Conservation (phyloP, 2,888 invertebrate genomes). For the Nebria salina region DNA sequence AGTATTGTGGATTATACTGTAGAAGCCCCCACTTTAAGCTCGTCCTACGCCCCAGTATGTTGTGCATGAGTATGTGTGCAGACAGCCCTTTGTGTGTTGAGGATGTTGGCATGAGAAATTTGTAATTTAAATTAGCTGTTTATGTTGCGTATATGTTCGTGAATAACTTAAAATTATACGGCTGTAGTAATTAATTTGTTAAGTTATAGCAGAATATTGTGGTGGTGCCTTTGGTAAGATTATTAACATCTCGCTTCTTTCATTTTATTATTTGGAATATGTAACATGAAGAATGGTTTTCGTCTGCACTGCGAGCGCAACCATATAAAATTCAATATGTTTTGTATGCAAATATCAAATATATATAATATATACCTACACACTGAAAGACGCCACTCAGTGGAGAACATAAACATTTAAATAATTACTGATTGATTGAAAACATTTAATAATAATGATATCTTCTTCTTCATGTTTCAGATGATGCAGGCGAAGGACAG, state of each 20-base stretch:
- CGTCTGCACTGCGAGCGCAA: neutral
- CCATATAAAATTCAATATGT: conserved; percentile 1
- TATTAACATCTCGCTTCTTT: neutral
- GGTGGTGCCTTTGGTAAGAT: neutral
- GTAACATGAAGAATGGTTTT: neutral
- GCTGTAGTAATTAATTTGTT: conserved; percentile 34
- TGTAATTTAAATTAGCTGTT: conserved; percentile 42
- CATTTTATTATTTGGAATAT: neutral
- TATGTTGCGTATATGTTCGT: conserved; percentile 24
- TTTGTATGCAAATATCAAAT: neutral
- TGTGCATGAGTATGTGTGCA: conserved; percentile 1
- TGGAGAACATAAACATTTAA: neutral
- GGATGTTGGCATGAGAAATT: conserved; percentile 30
- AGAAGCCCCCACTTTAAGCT: neutral
- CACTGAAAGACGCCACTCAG: neutral
- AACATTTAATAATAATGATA: neutral
- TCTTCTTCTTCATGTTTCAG: conserved; percentile 62
- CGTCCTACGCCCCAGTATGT: neutral
- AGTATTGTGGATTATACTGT: neutral
- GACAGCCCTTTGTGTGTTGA: conserved; percentile 16
- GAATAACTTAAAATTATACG: conserved; percentile 41
- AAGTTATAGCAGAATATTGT: conserved; percentile 35
- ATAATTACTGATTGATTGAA: neutral
- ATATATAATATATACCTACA: neutral
- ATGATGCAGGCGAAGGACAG: conserved; percentile 56